Conservation (phyloP, 2,888 invertebrate species). For the Polydrusus tereticollis region DNA sequence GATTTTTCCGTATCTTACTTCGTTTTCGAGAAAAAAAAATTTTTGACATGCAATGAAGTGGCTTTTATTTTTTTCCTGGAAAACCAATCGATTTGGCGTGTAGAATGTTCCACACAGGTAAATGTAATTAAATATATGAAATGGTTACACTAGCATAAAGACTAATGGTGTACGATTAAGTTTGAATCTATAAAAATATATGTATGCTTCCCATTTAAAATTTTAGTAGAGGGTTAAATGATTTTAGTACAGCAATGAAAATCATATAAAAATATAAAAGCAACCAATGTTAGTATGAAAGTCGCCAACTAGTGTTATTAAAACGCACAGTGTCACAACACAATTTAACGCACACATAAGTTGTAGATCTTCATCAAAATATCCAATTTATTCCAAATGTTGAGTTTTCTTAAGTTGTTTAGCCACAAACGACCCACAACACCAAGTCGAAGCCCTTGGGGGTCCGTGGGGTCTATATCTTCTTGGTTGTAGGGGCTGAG, state of each 20-base stretch:
- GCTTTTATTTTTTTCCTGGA: no score
- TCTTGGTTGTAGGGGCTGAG: slow-evolving; percentile 62
- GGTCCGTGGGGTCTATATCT: slow-evolving; percentile 66
- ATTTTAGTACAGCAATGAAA: background rate
- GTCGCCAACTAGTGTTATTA: background rate
- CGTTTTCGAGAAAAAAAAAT: no score
- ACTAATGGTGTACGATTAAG: no score
- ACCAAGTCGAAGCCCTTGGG: slow-evolving; percentile 79
- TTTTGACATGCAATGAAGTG: no score
- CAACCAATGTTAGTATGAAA: background rate
- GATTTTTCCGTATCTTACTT: no score
- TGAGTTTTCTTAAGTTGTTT: slow-evolving; percentile 83
- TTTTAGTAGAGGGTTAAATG: background rate
- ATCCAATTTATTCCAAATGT: slow-evolving; percentile 74
- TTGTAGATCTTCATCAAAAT: background rate
- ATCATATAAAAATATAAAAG: background rate
- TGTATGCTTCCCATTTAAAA: background rate
- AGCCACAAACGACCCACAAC: slow-evolving; percentile 82
- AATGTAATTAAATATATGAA: no score
- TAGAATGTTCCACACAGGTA: no score
- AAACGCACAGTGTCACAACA: background rate
- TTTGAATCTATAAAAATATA: background rate
- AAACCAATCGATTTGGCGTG: no score
- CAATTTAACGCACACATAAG: slow-evolving; percentile 20
- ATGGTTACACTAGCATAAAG: no score